phyloP scores from a whole-genome alignment of 2,797 vertebrate species.

The Diceros bicornis region DNA sequence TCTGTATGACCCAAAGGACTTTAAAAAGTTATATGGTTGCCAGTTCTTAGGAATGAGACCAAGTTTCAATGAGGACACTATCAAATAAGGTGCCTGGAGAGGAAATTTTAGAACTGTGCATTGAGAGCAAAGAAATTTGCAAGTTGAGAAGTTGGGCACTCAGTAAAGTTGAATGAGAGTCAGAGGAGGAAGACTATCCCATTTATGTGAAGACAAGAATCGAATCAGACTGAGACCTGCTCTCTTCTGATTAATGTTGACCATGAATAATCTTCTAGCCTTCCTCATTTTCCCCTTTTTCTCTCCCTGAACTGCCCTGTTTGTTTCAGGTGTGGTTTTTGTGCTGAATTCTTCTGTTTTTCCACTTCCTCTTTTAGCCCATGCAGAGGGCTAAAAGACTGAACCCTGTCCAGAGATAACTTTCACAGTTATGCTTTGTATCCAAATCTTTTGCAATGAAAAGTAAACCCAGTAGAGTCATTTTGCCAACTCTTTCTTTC shows the following conservation, averaged over 20 bases:
- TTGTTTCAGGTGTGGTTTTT: background rate
- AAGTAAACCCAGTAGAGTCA: conserved; percentile 30
- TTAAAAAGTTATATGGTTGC: conserved; percentile 24
- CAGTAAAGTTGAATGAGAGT: background rate
- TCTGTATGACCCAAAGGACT: conserved; percentile 9
- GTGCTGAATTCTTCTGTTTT: background rate
- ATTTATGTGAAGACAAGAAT: conserved; percentile 23
- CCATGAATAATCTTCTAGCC: background rate
- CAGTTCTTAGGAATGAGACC: conserved; percentile 47
- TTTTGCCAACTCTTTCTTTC: conserved; percentile 30
- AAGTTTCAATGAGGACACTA: background rate
- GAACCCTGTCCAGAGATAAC: background rate
- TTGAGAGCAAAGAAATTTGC: conserved; percentile 51
- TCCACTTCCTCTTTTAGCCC: background rate
- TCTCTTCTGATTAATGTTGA: background rate
- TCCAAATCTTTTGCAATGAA: background rate
- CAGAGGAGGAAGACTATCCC: background rate
- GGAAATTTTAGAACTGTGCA: conserved; percentile 39
- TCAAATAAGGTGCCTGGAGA: conserved; percentile 29
- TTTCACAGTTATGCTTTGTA: background rate
- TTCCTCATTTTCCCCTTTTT: background rate
- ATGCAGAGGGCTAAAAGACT: background rate
- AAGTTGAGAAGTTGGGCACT: background rate
- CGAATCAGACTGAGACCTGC: background rate
- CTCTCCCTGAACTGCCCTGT: background rate